Percentiles rank a stretch among this genome's conserved stretches.
Conservation (phyloP, 1,140 invertebrate genomes). For the Ladona fulva region DNA sequence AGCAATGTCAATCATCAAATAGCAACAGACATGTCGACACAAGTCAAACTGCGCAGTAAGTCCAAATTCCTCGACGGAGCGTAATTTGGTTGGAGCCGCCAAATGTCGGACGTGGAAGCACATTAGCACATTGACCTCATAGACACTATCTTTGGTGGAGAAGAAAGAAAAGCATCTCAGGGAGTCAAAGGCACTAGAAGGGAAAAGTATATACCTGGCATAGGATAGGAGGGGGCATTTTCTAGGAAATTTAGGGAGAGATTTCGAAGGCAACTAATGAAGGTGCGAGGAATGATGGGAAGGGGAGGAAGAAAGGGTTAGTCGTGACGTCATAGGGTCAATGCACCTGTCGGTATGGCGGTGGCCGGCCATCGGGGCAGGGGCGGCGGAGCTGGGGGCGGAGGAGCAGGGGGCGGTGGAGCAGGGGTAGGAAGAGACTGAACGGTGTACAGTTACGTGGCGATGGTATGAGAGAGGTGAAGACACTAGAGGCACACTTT, state of each 20-base stretch:
- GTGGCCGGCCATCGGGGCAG: background rate
- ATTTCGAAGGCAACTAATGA: background rate
- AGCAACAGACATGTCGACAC: too few species aligned
- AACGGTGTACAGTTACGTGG: background rate
- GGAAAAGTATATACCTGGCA: background rate
- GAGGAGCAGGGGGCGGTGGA: background rate
- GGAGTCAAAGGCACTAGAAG: background rate
- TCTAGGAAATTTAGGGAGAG: background rate
- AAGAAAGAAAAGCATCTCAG: too few species aligned
- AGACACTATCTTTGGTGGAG: too few species aligned
- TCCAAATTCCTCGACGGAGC: too few species aligned
- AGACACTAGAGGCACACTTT: conserved; percentile 2
- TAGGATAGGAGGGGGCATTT: background rate
- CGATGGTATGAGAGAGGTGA: background rate
- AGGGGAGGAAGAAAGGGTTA: background rate
- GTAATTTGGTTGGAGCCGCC: too few species aligned
- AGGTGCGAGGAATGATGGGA: background rate
- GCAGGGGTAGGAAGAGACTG: background rate
- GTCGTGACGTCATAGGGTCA: background rate
- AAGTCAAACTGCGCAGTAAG: too few species aligned
- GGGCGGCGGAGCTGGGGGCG: background rate
- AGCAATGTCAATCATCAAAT: too few species aligned
- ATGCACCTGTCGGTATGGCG: background rate
- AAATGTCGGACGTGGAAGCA: too few species aligned
- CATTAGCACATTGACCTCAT: too few species aligned